These are phyloP conservation scores for Sebastes cheni DNA, from an alignment of 2,797 vertebrate species.

Conservation along the genomic window DNA sequence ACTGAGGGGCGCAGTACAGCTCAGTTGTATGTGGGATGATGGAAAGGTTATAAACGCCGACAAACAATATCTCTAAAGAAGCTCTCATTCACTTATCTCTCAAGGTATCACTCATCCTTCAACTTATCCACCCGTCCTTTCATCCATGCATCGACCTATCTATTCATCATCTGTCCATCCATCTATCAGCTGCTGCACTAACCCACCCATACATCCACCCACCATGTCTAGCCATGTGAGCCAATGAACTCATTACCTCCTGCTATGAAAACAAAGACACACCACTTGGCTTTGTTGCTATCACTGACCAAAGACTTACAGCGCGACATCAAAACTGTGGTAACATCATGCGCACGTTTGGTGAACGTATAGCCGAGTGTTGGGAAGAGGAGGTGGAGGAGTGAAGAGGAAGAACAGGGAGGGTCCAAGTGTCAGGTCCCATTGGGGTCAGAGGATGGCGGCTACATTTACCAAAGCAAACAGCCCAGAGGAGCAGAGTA, in stretches of 20 bases:
- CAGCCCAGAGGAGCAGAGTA: slow-evolving; percentile 74
- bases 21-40: background rate
- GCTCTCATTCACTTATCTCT: slow-evolving; percentile 40
- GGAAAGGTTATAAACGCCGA: background rate
- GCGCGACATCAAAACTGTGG: background rate
- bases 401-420: slow-evolving; percentile 44
- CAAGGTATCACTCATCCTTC: slow-evolving; percentile 48
- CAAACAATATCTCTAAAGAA: slow-evolving; percentile 20
- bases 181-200: slow-evolving; percentile 40
- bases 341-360: slow-evolving; percentile 1
- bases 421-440: slow-evolving; percentile 76
- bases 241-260: background rate
- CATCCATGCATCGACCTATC: slow-evolving; percentile 34
- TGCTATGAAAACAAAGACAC: slow-evolving; percentile 32
- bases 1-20: background rate
- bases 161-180: slow-evolving; percentile 49
- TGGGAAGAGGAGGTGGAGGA: slow-evolving; percentile 12
- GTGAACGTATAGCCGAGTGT: background rate
- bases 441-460: slow-evolving; percentile 75
- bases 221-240: slow-evolving; percentile 9
- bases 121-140: slow-evolving; percentile 47
- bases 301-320: slow-evolving; percentile 1
- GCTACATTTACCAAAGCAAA: slow-evolving; percentile 79
- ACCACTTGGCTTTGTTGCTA: background rate
- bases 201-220: slow-evolving; percentile 27